Conservation (phyloP, 2,797 vertebrate species). For the Buceros bicornis region DNA sequence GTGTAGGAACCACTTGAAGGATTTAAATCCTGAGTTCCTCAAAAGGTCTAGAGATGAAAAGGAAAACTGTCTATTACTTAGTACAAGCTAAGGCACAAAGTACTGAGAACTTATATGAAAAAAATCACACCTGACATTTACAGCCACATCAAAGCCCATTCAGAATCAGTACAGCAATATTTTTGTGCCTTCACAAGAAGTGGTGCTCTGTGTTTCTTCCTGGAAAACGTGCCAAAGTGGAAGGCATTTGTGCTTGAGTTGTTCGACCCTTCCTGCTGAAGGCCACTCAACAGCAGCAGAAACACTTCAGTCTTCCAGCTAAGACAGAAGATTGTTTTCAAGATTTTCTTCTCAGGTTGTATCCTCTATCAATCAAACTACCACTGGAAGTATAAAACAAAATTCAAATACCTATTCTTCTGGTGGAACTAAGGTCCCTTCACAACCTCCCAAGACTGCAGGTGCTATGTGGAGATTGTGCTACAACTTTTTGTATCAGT, state of each 20-base stretch:
- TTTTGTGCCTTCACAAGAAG: neutral
- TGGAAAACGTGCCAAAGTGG: neutral
- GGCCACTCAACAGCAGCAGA: neutral
- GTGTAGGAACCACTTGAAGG: neutral
- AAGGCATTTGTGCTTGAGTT: neutral
- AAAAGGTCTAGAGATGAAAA: neutral
- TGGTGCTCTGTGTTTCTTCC: neutral
- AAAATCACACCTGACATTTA: conserved; percentile 1
- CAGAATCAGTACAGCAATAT: neutral
- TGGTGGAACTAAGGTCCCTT: neutral
- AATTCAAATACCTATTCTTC: neutral
- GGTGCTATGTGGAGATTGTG: neutral
- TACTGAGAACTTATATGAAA: neutral
- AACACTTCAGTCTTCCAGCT: neutral
- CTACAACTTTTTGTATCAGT: neutral
- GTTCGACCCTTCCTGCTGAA: neutral
- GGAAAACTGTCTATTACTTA: neutral
- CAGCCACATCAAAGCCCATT: conserved; percentile 7
- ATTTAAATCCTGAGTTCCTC: neutral
- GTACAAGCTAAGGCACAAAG: neutral
- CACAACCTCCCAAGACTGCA: neutral
- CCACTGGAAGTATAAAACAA: neutral
- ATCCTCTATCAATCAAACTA: neutral
- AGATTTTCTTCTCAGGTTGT: neutral
- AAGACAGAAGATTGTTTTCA: neutral